phyloP scores from a whole-genome alignment of 2,797 vertebrate genomes.

The Lithobates sylvaticus region DNA sequence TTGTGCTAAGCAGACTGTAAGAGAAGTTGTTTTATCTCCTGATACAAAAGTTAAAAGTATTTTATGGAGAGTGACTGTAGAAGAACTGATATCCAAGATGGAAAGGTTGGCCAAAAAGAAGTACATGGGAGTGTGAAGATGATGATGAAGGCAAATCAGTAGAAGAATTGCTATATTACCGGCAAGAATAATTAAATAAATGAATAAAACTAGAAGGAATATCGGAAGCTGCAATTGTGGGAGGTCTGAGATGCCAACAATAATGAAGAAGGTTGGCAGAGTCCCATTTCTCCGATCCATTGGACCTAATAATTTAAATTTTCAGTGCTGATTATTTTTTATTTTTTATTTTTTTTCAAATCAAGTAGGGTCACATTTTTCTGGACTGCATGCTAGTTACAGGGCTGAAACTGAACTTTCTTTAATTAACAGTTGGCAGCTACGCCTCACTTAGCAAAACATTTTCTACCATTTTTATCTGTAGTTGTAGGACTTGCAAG shows the following conservation, averaged over 20 bases:
- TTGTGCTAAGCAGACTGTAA: not conserved
- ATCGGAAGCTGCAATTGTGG: not conserved
- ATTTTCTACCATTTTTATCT: too few species aligned
- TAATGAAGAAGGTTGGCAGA: not conserved
- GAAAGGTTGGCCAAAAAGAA: slow-evolving; percentile 54
- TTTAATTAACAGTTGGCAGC: too few species aligned
- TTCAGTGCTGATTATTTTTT: too few species aligned
- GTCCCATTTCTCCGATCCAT: not conserved
- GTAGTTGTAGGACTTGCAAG: too few species aligned
- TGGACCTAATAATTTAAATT: too few species aligned
- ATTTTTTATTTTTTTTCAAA: too few species aligned
- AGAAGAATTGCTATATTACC: slow-evolving; percentile 14
- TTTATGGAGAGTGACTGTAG: slow-evolving; percentile 22
- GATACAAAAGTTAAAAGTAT: not conserved
- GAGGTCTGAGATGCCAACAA: not conserved
- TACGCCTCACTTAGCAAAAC: too few species aligned
- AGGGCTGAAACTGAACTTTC: too few species aligned
- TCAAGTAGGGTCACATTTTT: too few species aligned
- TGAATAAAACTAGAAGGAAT: not conserved
- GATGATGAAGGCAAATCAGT: not conserved
- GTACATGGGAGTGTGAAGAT: slow-evolving; percentile 42
- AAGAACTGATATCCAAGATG: slow-evolving; percentile 19
- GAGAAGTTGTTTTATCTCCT: not conserved
- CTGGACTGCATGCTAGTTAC: too few species aligned
- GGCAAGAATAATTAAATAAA: not conserved